Evolutionary conservation across 2,888 invertebrate species (phyloP).

Genomic region (Megaustenia siamemsis): DNA sequence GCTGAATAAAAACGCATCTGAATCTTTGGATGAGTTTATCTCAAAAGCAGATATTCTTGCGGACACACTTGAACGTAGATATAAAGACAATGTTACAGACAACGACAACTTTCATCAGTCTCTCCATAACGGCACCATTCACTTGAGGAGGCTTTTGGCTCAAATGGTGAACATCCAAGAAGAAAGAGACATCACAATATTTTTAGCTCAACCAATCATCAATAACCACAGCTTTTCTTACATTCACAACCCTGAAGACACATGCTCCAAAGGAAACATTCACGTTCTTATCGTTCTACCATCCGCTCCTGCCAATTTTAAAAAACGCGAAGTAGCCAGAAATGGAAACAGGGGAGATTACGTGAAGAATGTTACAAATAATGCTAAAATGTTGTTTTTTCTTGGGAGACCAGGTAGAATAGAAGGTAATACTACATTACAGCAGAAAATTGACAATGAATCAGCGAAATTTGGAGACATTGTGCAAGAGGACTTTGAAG

Average conservation of each 20-base stretch:
- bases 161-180: background rate
- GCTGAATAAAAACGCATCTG: no score
- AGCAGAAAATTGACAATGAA: constrained; percentile 58
- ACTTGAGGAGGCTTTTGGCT: no score
- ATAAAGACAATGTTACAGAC: no score
- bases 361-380: background rate
- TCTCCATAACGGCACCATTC: no score
- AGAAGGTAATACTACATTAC: background rate
- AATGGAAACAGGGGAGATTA: background rate
- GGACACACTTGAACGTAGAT: no score
- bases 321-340: constrained; percentile 1
- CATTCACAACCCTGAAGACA: constrained; percentile 9
- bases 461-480: constrained; percentile 61
- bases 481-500: constrained; percentile 73
- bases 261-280: background rate
- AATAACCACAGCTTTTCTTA: constrained; percentile 37
- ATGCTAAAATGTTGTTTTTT: constrained; percentile 26
- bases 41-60: no score
- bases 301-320: constrained; percentile 24
- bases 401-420: background rate
- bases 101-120: no score
- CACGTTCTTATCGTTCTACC: constrained; percentile 5
- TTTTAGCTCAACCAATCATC: constrained; percentile 36
- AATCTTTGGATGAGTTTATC: no score
- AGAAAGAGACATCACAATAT: background rate